Evolutionary conservation across 2,888 invertebrate species (phyloP).

Genomic region (Hypomecis atomaria): DNA sequence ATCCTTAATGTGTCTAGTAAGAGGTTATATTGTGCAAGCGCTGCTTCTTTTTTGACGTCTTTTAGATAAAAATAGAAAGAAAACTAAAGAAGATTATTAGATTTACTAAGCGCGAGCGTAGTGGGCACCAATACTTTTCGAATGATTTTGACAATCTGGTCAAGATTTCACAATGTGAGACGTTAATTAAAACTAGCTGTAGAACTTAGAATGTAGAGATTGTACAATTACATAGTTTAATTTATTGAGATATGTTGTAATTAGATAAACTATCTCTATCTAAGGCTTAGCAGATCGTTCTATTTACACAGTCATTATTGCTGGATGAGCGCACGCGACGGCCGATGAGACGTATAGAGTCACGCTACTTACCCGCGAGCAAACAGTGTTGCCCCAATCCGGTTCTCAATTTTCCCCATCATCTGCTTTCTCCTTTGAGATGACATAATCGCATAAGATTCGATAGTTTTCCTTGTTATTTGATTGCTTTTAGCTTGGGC

Average conservation of each 20-base stretch:
- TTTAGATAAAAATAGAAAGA: too few relatives aligned
- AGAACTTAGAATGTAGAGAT: too few relatives aligned
- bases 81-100: too few relatives aligned
- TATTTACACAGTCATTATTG: slow-evolving; percentile 43
- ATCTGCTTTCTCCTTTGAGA: slow-evolving; percentile 52
- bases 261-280: neutral
- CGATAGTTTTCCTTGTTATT: slow-evolving; percentile 31
- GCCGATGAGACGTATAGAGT: slow-evolving; percentile 45
- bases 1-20: too few relatives aligned
- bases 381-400: slow-evolving; percentile 47
- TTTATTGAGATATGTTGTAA: neutral
- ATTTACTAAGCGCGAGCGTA: too few relatives aligned
- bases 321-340: slow-evolving; percentile 52
- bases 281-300: slow-evolving; percentile 30
- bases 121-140: too few relatives aligned
- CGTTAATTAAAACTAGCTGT: too few relatives aligned
- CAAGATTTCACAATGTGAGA: too few relatives aligned
- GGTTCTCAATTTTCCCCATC: slow-evolving; percentile 61
- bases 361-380: slow-evolving; percentile 65
- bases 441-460: slow-evolving; percentile 36
- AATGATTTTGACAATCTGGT: too few relatives aligned
- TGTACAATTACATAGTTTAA: too few relatives aligned
- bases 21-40: too few relatives aligned
- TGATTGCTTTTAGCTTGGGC: slow-evolving; percentile 10
- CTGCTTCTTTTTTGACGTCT: too few relatives aligned